Percentiles rank a stretch among this genome's conserved stretches.
phyloP scores from a whole-genome alignment of 2,888 invertebrate species.

The Ecdyonurus torrentis region DNA sequence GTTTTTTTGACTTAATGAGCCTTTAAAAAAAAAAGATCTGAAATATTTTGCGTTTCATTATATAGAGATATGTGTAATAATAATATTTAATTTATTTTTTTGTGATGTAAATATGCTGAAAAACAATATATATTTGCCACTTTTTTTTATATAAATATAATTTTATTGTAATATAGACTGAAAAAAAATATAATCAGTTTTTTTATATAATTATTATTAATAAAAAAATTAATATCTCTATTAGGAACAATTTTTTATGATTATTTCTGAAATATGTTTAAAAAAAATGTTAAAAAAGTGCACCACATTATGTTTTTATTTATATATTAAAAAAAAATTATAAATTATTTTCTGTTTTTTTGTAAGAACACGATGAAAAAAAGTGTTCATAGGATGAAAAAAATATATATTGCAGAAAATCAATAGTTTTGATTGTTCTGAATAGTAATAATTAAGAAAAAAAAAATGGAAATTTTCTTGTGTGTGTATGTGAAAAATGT shows the following conservation, averaged over 20 bases:
- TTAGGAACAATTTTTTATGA: background rate
- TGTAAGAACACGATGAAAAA: background rate
- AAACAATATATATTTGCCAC: background rate
- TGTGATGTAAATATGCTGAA: background rate
- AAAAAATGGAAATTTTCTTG: background rate
- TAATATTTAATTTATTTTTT: background rate
- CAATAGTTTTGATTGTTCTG: background rate
- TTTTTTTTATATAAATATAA: background rate
- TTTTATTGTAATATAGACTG: background rate
- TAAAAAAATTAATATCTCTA: too few relatives aligned
- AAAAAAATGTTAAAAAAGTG: background rate
- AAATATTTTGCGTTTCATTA: too few relatives aligned
- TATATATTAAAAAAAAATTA: background rate
- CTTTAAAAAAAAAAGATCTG: too few relatives aligned
- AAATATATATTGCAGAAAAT: background rate
- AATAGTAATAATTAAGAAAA: background rate
- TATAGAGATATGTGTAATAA: too few relatives aligned
- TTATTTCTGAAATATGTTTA: background rate
- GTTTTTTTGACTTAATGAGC: too few relatives aligned
- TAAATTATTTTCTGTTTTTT: background rate
- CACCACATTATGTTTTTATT: background rate
- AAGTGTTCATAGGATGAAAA: background rate
- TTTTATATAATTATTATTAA: background rate
- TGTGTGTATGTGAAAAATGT: background rate
- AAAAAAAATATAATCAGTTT: background rate